These are phyloP conservation scores for Amblyornis subalaris DNA, from an alignment of 2,113 vertebrate genomes.

Conservation along the genomic window DNA sequence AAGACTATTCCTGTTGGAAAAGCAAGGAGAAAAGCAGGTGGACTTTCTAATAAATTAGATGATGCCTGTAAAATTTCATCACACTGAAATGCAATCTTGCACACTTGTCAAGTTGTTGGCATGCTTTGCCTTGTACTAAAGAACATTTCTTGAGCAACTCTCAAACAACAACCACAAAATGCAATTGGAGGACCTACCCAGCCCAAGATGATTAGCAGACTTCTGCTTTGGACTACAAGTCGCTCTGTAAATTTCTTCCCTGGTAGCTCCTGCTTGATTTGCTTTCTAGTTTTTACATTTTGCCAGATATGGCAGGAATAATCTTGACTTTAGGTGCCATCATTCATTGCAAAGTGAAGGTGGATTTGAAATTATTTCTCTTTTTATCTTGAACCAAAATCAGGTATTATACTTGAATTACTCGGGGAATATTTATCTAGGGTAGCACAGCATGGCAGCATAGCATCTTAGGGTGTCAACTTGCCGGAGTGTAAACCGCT, in stretches of 20 bases:
- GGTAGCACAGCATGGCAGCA: not conserved
- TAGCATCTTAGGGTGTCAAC: not conserved
- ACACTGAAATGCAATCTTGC: not conserved
- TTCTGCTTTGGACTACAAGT: not conserved
- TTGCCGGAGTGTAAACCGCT: not conserved
- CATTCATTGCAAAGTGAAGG: not conserved
- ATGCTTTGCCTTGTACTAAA: not conserved
- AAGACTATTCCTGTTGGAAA: not conserved
- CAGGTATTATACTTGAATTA: not conserved
- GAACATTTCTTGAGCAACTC: not conserved
- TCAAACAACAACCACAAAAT: not conserved
- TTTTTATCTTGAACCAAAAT: not conserved
- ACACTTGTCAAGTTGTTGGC: not conserved
- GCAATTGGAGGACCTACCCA: not conserved
- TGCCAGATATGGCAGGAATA: not conserved
- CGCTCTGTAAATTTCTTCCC: not conserved
- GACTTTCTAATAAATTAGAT: not conserved
- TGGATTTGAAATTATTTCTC: not conserved
- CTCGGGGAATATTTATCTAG: not conserved
- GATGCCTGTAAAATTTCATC: not conserved
- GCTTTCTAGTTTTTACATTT: not conserved
- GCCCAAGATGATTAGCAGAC: not conserved
- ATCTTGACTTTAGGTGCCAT: not conserved
- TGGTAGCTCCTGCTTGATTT: not conserved
- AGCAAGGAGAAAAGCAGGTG: not conserved